phyloP scores from a whole-genome alignment of 1,140 invertebrate species.

The Drosophila truncata region DNA sequence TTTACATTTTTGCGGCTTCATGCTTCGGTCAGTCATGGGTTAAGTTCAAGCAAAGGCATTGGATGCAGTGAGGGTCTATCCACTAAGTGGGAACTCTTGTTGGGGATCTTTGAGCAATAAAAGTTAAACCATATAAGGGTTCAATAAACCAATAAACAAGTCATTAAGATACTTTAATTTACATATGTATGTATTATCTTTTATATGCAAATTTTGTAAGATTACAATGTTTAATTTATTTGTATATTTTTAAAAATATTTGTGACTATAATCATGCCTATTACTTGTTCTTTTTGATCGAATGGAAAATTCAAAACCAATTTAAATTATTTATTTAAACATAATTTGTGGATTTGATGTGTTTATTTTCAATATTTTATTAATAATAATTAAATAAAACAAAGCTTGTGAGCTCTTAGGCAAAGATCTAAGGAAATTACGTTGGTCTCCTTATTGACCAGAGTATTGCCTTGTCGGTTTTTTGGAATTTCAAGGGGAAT shows the following conservation, averaged over 20 bases:
- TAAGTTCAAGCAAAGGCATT: slow-evolving; percentile 42
- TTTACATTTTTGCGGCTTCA: slow-evolving; percentile 55
- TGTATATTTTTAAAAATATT: neutral
- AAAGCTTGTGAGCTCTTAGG: neutral
- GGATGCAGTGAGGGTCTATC: slow-evolving; percentile 4
- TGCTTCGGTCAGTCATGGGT: slow-evolving; percentile 31
- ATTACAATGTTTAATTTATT: too few relatives aligned
- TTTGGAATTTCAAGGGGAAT: neutral
- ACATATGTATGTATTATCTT: neutral
- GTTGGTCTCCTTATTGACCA: neutral
- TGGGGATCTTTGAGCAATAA: neutral
- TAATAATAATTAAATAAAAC: too few relatives aligned
- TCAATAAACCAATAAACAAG: neutral
- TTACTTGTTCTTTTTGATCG: neutral
- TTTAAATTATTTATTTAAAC: neutral
- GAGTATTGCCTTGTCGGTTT: slow-evolving; percentile 22
- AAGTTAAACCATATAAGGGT: neutral
- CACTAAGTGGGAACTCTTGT: neutral
- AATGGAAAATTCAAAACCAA: neutral
- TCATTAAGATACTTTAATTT: neutral
- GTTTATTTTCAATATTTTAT: neutral
- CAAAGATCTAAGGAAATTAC: neutral
- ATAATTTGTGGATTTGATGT: neutral
- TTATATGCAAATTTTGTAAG: neutral
- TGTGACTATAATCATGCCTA: neutral